Evolutionary conservation across 2,113 vertebrate genomes (phyloP).

Genomic region (Aphelocoma coerulescens): DNA sequence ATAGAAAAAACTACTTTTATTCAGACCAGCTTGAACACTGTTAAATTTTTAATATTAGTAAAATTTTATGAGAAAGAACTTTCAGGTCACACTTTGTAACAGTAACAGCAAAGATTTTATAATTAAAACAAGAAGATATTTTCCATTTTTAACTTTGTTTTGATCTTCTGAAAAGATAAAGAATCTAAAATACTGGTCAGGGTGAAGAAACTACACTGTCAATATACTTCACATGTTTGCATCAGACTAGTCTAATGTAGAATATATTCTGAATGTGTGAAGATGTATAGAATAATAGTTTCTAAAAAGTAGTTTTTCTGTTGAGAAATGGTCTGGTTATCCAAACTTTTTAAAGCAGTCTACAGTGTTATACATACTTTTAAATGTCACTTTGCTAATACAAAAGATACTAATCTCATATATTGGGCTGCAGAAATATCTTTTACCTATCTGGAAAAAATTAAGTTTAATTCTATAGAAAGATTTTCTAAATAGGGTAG

Average conservation of each 20-base stretch:
- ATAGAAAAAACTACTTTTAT: not conserved
- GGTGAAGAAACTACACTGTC: not conserved
- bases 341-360: not conserved
- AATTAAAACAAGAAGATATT: not conserved
- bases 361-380: not conserved
- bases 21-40: not conserved
- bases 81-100: not conserved
- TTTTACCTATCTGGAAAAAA: not conserved
- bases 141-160: not conserved
- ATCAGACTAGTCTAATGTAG: not conserved
- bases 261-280: not conserved
- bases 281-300: not conserved
- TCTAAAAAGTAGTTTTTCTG: not conserved
- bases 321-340: not conserved
- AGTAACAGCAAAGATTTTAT: not conserved
- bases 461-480: not conserved
- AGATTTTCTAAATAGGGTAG: not conserved
- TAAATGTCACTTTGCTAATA: not conserved
- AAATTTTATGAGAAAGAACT: not conserved
- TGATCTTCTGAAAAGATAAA: not conserved
- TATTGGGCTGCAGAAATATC: not conserved
- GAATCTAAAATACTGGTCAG: not conserved
- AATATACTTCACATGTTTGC: not conserved
- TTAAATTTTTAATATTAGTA: not conserved
- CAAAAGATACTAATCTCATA: not conserved